Base-by-base conservation (phyloP, 2,113 vertebrate genomes). In the Stigmatopora nigra region DNA sequence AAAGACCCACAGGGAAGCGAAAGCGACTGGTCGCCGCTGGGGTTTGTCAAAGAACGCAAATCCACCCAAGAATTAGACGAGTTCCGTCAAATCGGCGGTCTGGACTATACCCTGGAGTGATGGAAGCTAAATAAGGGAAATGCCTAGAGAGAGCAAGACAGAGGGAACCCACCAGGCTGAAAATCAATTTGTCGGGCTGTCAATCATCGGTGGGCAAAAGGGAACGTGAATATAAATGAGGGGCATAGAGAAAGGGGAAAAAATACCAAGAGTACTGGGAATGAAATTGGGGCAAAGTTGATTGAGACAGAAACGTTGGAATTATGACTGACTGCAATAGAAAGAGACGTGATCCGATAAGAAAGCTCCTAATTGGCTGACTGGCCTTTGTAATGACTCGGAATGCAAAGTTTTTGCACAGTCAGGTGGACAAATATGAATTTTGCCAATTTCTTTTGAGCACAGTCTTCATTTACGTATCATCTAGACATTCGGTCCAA, bases 111-210 rank as follows among this genome's bases (percentile, higher is more conserved):
- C 85, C 85, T 81, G 83, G 85, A 86, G 82, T 86, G 70, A 83
- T 71, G 60, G 55, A 70, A 70, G 81, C 85, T 87, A 85, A 87
- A 87, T 77, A 77, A 85, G 83, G 82, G 84, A 83, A 81, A 85
- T 81, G 78, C 71, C 82, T 80, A 71, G 81, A 87, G 82, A 87
- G 77, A 84, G 82, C 83, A 76, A 86, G 79, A 80, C 74, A 80
- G 73, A 75, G 75, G 79, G 75, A 84, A 84, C 79, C 82, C 83
- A 87, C 80, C 56, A 65, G 82, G 79, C 83, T 83, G 82, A 79
- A 86, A 88, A 88, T 88, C 87, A 84, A 85, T 88, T 87, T 84
- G 82, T 83, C 82, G 69, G 75, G 67, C 79, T 84, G 87, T 87
- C 87, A 88, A 71, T 88, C 84, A 85, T 67, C 62, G 57, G 73